Base-by-base conservation (phyloP, 2,113 vertebrate species). In the Halichoerus grypus region DNA sequence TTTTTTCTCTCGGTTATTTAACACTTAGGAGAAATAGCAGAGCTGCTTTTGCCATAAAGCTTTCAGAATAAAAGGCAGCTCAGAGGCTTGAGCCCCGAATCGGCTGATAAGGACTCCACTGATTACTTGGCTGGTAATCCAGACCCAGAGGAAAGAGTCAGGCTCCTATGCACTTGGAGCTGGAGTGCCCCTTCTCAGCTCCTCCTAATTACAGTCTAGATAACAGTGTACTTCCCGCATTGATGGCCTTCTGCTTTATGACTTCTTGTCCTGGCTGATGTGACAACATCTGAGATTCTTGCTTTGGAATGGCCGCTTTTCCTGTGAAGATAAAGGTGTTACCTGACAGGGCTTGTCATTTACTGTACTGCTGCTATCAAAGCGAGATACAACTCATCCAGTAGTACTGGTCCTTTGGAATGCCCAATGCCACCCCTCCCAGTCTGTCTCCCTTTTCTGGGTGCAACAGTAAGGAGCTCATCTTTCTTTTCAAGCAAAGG, bases 311-410 rank as follows among this genome's bases (percentile, higher is more conserved):
- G 24, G 69, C 96, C 1, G 67, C 61, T 5, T 93, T 95, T 65
- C 0, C 2, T 7, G 2, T 84, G 97, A 49, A 85, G 59, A 82
- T 65, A 49, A 94, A 94, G 84, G 84, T 0, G 3, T 72, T 90
- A 98, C 93, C 91, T 97, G 95, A 86, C 92, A 46, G 26, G 55
- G 51, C 77, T 88, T 96, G 96, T 96, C 53, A 42, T 97, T 96
- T 88, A 42, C 63, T 77, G n/a, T 42, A 15, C 79, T 36, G 83
- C 36, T 4, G 1, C 83, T 97, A 91, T 97, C 93, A 94, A 84
- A 95, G 81, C 0, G 22, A 79, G 76, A 85, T 77, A 82, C 21
- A 0, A 2, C 88, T 96, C n/a, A 61, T 71, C 31, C 82, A 0
- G 12, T 31, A 83, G 5, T 39, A 79, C 77, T 1, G 31, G 74